phyloP scores from a whole-genome alignment of 2,888 invertebrate species.

The Dendrolimus houi region DNA sequence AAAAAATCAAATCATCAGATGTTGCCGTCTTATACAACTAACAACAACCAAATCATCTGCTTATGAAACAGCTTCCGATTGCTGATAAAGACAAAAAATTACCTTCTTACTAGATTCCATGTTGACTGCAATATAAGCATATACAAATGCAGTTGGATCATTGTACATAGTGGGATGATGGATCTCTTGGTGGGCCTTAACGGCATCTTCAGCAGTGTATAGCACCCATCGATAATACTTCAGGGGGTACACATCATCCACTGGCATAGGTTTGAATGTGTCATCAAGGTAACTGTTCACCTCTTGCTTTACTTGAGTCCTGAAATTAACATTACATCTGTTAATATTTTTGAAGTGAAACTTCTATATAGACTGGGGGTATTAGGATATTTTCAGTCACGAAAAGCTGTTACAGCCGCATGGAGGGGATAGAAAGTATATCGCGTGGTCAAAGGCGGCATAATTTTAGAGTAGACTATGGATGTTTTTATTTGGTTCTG shows the following conservation, averaged over 20 bases:
- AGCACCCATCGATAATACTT: slow-evolving; percentile 78
- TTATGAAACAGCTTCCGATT: too few species aligned
- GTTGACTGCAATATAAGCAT: slow-evolving; percentile 85
- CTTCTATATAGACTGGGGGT: too few species aligned
- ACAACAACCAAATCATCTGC: too few species aligned
- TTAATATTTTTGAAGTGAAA: background rate
- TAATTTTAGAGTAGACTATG: too few species aligned
- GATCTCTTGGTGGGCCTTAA: slow-evolving; percentile 85
- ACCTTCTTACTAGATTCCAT: slow-evolving; percentile 85
- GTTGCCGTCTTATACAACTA: too few species aligned
- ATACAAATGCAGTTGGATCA: slow-evolving; percentile 81
- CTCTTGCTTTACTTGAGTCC: slow-evolving; percentile 38
- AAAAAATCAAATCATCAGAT: too few species aligned
- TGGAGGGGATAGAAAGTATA: too few species aligned
- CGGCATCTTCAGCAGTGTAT: slow-evolving; percentile 84
- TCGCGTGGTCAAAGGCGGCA: too few species aligned
- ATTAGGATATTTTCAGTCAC: too few species aligned
- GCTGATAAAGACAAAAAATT: slow-evolving; percentile 1
- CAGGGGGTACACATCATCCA: slow-evolving; percentile 72
- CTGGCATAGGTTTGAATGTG: slow-evolving; percentile 56
- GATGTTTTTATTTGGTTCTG: too few species aligned
- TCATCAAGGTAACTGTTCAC: slow-evolving; percentile 78
- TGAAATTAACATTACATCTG: slow-evolving; percentile 18
- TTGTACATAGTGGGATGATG: slow-evolving; percentile 91
- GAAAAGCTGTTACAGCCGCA: too few species aligned